These are phyloP conservation scores for Camponotus vicinus DNA, from an alignment of 1,140 invertebrate genomes.

Conservation along the genomic window DNA sequence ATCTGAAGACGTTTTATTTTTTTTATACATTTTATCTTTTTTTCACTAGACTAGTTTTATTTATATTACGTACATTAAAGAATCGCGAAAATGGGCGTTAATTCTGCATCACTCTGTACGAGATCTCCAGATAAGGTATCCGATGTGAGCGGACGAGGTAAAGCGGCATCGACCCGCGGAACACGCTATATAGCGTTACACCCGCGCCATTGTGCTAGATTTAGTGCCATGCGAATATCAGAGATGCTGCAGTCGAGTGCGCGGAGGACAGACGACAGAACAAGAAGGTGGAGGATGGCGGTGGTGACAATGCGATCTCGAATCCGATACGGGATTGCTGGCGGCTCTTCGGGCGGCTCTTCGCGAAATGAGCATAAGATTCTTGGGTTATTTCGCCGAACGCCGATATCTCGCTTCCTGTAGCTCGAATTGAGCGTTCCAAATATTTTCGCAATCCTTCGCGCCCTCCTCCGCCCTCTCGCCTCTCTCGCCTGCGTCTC, in stretches of 20 bases:
- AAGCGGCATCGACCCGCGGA: conserved; percentile 59
- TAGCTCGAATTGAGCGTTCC: conserved; percentile 80
- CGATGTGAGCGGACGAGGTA: conserved; percentile 49
- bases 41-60: not conserved
- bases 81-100: conserved; percentile 24
- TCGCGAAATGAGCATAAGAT: conserved; percentile 79
- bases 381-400: conserved; percentile 77
- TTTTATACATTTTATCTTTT: not conserved
- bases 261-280: conserved; percentile 35
- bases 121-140: conserved; percentile 41
- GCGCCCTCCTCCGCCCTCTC: conserved; percentile 24
- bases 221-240: conserved; percentile 59
- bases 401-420: conserved; percentile 76
- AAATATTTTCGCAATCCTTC: conserved; percentile 77
- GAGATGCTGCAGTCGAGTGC: conserved; percentile 57
- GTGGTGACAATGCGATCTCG: conserved; percentile 77
- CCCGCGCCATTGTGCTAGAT: conserved; percentile 61
- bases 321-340: conserved; percentile 79
- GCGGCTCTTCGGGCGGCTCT: conserved; percentile 65
- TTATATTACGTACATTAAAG: not conserved
- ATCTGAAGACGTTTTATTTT: not conserved
- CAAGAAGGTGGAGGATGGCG: conserved; percentile 14
- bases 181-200: conserved; percentile 55
- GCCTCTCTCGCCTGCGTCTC: conserved; percentile 42
- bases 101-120: conserved; percentile 31